Conservation (phyloP, 2,888 invertebrate genomes). For the Oegoconia quadripuncta region DNA sequence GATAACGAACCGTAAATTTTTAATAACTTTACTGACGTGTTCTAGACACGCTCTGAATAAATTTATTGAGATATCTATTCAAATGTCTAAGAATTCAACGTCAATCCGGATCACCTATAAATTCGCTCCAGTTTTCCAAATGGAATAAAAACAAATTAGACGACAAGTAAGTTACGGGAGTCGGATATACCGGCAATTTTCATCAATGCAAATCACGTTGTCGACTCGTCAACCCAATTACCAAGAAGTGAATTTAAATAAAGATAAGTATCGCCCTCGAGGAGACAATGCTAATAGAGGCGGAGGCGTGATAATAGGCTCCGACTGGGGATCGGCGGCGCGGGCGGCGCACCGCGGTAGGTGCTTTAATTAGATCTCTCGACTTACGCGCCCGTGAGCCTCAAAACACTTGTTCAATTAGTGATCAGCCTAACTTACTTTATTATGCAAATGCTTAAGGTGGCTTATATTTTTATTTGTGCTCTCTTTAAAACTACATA, state of each 20-base stretch:
- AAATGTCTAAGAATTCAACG: neutral
- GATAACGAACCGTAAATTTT: too few relatives aligned
- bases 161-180: constrained; percentile 57
- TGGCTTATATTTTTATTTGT: neutral
- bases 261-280: constrained; percentile 79
- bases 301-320: constrained; percentile 76
- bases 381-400: constrained; percentile 68
- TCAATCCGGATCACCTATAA: constrained; percentile 1
- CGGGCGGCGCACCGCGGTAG: constrained; percentile 41
- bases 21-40: too few relatives aligned
- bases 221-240: constrained; percentile 80
- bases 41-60: too few relatives aligned
- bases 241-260: constrained; percentile 80
- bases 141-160: constrained; percentile 68
- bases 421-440: constrained; percentile 65
- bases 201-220: constrained; percentile 80
- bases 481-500: too few relatives aligned
- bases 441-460: constrained; percentile 45
- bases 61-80: neutral
- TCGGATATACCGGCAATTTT: constrained; percentile 67
- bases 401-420: constrained; percentile 76
- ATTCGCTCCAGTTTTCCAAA: constrained; percentile 43
- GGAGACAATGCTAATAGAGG: constrained; percentile 78
- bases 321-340: constrained; percentile 56
- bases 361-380: constrained; percentile 76